These are phyloP conservation scores for Anodontia alba DNA, from an alignment of 2,888 invertebrate species.

Conservation along the genomic window DNA sequence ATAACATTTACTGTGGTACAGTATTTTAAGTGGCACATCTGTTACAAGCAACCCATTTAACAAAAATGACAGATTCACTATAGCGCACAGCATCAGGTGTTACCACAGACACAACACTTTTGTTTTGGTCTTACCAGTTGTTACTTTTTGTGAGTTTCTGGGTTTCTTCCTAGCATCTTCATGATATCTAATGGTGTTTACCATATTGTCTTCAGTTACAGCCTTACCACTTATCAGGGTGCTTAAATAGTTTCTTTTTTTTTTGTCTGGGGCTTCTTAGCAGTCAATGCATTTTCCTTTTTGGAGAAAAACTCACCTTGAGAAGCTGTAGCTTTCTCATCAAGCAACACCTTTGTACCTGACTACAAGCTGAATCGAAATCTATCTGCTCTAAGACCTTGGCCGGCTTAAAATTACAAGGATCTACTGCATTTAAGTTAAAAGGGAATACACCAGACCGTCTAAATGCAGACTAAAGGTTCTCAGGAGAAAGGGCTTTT, in stretches of 20 bases:
- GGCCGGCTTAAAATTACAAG: neutral
- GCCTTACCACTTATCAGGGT: conserved; percentile 29
- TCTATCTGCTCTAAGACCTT: neutral
- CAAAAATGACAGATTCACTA: no score
- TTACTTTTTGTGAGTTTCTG: neutral
- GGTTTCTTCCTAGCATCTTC: neutral
- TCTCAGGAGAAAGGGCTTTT: neutral
- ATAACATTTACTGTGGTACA: no score
- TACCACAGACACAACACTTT: no score
- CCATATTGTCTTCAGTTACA: conserved; percentile 14
- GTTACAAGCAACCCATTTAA: no score
- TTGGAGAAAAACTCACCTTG: neutral
- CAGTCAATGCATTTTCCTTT: neutral
- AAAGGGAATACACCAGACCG: neutral
- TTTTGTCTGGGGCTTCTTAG: neutral
- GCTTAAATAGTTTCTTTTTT: conserved; percentile 17
- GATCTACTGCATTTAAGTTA: neutral
- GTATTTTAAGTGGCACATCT: no score
- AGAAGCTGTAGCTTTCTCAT: neutral
- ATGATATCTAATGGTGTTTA: neutral
- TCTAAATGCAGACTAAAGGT: neutral
- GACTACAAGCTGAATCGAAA: neutral
- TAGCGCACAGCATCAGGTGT: no score
- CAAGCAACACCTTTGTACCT: neutral
- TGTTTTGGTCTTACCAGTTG: no score